A percentile compares a stretch with the other conserved stretches of the same genome.
Evolutionary conservation across 2,888 invertebrate genomes (phyloP).

Genomic region (Lasioglossum oenotherae): DNA sequence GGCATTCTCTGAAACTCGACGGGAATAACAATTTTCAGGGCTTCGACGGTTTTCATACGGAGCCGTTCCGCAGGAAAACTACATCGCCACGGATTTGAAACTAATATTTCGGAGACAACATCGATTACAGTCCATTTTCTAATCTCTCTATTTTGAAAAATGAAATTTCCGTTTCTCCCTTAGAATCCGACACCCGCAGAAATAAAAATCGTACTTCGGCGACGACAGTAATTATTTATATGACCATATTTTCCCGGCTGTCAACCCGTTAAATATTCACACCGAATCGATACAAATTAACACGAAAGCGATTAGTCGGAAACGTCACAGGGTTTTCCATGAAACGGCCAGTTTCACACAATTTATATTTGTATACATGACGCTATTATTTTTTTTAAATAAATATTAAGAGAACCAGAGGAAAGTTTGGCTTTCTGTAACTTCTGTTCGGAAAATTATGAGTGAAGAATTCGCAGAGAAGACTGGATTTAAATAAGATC

Average conservation of each 20-base stretch:
- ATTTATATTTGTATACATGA: constrained; percentile 24
- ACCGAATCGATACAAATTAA: constrained; percentile 8
- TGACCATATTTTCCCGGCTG: neutral
- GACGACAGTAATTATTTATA: neutral
- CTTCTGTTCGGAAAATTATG: constrained; percentile 9
- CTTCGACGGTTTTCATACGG: constrained; percentile 9
- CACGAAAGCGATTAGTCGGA: neutral
- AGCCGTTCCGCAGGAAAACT: neutral
- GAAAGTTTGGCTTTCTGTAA: neutral
- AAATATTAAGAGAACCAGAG: neutral
- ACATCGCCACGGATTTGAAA: neutral
- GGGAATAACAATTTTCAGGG: constrained; percentile 62
- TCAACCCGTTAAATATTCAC: neutral
- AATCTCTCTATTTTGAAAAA: neutral
- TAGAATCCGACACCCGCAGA: neutral
- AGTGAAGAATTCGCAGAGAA: neutral
- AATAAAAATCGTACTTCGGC: neutral
- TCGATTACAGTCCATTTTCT: neutral
- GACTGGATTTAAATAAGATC: neutral
- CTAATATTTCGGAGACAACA: neutral
- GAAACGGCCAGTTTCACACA: constrained; percentile 15
- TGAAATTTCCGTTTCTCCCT: neutral
- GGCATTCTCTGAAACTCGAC: constrained; percentile 51
- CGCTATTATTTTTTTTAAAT: neutral
- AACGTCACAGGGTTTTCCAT: constrained; percentile 19